Conservation (phyloP, 2,888 invertebrate species). For the Magallana nippona region DNA sequence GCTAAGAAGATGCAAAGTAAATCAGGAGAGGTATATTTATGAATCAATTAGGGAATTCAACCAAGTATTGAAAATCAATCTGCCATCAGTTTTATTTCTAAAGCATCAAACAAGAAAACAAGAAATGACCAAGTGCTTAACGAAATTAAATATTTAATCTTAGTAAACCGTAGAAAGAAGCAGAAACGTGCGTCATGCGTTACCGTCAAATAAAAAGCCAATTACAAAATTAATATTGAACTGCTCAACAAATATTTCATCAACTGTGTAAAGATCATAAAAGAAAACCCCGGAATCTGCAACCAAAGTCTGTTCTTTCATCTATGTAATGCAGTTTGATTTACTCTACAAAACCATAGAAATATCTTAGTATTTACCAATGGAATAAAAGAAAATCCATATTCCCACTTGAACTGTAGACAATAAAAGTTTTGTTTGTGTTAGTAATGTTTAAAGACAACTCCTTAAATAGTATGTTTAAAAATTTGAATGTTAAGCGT, state of each 20-base stretch:
- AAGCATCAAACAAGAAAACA: not conserved
- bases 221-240: conserved; percentile 33
- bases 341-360: not conserved
- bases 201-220: conserved; percentile 16
- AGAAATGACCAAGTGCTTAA: not conserved
- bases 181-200: conserved; percentile 1
- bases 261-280: conserved; percentile 24
- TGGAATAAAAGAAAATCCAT: no score
- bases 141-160: conserved; percentile 7
- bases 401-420: no score
- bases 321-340: not conserved
- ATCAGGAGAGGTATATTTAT: no score
- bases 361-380: no score
- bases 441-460: no score
- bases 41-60: no score
- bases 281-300: not conserved
- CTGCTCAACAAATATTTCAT: conserved; percentile 20
- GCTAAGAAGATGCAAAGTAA: no score
- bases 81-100: not conserved
- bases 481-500: no score
- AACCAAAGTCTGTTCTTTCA: not conserved
- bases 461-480: no score
- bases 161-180: not conserved
- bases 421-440: no score
- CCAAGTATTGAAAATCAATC: not conserved